Evolutionary conservation across 2,797 vertebrate genomes (phyloP).

Genomic region (Galaxias olidus): DNA sequence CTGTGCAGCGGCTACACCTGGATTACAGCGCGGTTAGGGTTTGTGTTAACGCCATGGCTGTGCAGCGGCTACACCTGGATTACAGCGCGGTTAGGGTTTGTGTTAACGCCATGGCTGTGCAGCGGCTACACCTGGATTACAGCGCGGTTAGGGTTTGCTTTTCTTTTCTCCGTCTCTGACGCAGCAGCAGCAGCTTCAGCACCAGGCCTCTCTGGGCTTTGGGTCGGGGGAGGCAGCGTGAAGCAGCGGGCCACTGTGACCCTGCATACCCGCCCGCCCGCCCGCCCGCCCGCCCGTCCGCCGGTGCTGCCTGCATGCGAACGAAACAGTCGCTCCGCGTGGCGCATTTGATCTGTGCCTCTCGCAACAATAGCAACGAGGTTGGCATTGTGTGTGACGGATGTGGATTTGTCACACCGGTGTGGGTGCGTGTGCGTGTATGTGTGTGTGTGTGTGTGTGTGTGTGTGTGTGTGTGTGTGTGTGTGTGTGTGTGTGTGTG

Average conservation of each 20-base stretch:
- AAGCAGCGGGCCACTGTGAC: too few relatives aligned
- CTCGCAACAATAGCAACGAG: conserved; percentile 72
- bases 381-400: conserved; percentile 76
- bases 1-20: conserved; percentile 41
- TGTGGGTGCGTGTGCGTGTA: conserved; percentile 36
- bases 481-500: conserved; percentile 5
- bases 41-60: conserved; percentile 19
- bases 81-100: conserved; percentile 53
- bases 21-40: conserved; percentile 59
- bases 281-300: too few relatives aligned
- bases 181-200: conserved; percentile 27
- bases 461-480: conserved; percentile 1
- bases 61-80: conserved; percentile 51
- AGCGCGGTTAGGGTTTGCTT: conserved; percentile 43
- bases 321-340: conserved; percentile 59
- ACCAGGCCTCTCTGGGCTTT: conserved; percentile 43
- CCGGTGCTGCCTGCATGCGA: conserved; percentile 62
- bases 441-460: conserved; percentile 13
- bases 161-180: conserved; percentile 48
- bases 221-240: background rate
- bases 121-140: conserved; percentile 57
- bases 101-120: conserved; percentile 26
- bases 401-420: conserved; percentile 76
- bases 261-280: too few relatives aligned
- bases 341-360: conserved; percentile 71